Evolutionary conservation across 2,888 invertebrate genomes (phyloP), one percentile per base, ranked within the genome.

Genomic region (Microctonus hyperodae): DNA sequence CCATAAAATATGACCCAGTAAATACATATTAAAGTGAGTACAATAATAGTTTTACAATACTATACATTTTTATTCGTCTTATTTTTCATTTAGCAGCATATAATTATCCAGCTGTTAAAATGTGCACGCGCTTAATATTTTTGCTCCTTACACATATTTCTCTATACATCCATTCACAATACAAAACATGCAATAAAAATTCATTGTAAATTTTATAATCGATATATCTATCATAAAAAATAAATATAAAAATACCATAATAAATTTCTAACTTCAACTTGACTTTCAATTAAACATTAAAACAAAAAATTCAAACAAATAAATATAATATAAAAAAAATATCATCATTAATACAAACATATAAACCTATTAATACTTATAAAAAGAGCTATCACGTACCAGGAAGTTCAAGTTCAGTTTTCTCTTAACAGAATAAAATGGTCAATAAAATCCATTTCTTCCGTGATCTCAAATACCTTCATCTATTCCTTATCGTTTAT

Each of bases 391-490:
- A 51, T 51, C 22, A 51, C 51, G 51, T 25, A 51, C 25, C 51
- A 51, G 51, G 25, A 51, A 51, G 51, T 51, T 51, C 51, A 51
- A 51, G 25, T 51, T 51, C 25, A 51, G 25, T 51, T 51, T 51
- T 25, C 23, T 23, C 51, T 25, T 25, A 25, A 51, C 25, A 50
- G 11, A 23, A 23, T 23, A 25, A 23, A 11, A 51, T 51, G 51
- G 23, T 51, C 23, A 44, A 44, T 44, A 44, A 44, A 51, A 51
- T 51, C 25, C 51, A 51, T 51, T 51, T 51, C 23, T 25, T 51
- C 13, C 51, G 11, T 25, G 25, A 51, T 51, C 23, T 51, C 25
- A 51, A 51, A 51, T 51, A 51, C 51, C 25, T 51, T 23, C 25
- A 51, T 40, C n/a, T 22, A 22, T 44, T 44, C 37, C 2, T 4